phyloP scores from a whole-genome alignment of 2,888 invertebrate genomes.

The Dusona sp. region DNA sequence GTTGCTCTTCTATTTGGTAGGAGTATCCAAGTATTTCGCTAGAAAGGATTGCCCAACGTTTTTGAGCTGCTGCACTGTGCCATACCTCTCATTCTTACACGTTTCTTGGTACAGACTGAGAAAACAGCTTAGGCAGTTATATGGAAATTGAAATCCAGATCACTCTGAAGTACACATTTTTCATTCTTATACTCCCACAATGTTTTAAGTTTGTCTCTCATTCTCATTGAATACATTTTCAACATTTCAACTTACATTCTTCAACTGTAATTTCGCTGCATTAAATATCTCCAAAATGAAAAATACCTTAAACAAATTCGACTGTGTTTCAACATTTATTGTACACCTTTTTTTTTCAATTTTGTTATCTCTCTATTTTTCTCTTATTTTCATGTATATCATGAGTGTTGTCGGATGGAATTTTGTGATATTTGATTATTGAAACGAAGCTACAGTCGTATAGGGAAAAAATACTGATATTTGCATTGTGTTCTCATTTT shows the following conservation, averaged over 20 bases:
- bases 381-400: too few relatives aligned
- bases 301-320: too few relatives aligned
- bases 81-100: not conserved
- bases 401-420: not conserved
- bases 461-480: not conserved
- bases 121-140: constrained; percentile 32
- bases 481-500: not conserved
- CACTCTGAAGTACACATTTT: constrained; percentile 30
- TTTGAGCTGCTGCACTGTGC: constrained; percentile 13
- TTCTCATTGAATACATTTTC: not conserved
- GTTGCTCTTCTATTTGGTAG: not conserved
- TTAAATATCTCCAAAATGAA: too few relatives aligned
- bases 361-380: too few relatives aligned
- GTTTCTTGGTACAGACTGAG: not conserved
- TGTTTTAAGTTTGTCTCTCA: not conserved
- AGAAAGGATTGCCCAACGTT: constrained; percentile 61
- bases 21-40: constrained; percentile 32
- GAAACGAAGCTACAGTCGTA: not conserved
- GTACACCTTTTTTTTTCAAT: too few relatives aligned
- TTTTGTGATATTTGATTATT: not conserved
- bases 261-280: not conserved
- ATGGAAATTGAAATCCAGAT: constrained; percentile 58
- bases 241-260: too few relatives aligned
- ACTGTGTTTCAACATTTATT: too few relatives aligned
- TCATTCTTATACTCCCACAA: constrained; percentile 17